phyloP scores from a whole-genome alignment of 2,797 vertebrate species.

The Chromobotia macracanthus region DNA sequence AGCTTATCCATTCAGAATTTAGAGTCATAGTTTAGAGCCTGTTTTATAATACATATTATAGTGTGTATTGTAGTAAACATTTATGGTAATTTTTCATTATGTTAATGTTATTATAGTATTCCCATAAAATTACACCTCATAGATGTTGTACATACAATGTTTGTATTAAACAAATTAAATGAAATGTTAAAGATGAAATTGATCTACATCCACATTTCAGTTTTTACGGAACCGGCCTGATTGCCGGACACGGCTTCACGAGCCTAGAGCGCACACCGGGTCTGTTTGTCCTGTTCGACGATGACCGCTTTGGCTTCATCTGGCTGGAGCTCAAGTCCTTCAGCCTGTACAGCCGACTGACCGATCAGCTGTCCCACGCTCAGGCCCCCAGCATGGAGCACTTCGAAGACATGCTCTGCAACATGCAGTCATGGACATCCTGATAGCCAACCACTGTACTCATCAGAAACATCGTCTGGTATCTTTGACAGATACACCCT shows the following conservation, averaged over 20 bases:
- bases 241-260: constrained; percentile 95
- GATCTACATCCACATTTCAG: constrained; percentile 71
- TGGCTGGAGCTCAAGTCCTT: constrained; percentile 98
- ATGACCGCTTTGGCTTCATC: constrained; percentile 96
- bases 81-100: no score
- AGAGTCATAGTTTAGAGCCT: no score
- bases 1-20: no score
- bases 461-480: not conserved
- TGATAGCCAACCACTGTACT: constrained; percentile 72
- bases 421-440: constrained; percentile 94
- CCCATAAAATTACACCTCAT: no score
- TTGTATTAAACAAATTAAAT: no score
- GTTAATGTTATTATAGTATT: no score
- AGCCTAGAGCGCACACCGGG: constrained; percentile 94
- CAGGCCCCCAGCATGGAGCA: constrained; percentile 87
- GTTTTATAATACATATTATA: no score
- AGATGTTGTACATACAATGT: no score
- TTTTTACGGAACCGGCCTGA: constrained; percentile 94
- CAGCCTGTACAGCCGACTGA: constrained; percentile 96
- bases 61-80: no score
- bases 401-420: constrained; percentile 94
- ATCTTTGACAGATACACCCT: not conserved
- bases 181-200: no score
- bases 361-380: constrained; percentile 87
- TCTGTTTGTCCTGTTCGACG: constrained; percentile 91